These are phyloP conservation scores for Standfussiana lucernea DNA, from an alignment of 2,888 invertebrate genomes.

Conservation along the genomic window DNA sequence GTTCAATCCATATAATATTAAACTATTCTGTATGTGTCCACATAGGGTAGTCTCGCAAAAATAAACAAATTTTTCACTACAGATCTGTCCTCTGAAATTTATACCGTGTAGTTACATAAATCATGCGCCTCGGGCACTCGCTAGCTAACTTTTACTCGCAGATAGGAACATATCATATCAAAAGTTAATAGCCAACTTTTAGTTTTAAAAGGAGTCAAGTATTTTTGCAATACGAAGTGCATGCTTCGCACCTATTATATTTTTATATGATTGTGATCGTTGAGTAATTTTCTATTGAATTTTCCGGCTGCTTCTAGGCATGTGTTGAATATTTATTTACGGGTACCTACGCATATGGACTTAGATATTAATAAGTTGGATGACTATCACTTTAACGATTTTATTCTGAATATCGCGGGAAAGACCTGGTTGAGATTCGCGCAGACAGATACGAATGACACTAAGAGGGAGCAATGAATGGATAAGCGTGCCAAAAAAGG, in stretches of 20 bases:
- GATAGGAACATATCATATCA: conserved; percentile 40
- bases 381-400: no score
- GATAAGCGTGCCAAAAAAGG: neutral
- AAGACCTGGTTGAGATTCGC: no score
- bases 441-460: neutral
- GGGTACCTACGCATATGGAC: no score
- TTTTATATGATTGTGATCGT: neutral
- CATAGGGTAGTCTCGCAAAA: conserved; percentile 38
- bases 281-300: neutral
- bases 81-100: conserved; percentile 60
- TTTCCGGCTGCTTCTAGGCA: neutral
- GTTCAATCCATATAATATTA: conserved; percentile 37
- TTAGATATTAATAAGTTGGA: no score
- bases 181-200: conserved; percentile 39
- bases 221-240: neutral
- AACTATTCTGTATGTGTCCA: conserved; percentile 50
- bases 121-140: conserved; percentile 54
- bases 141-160: conserved; percentile 50
- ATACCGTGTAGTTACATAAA: conserved; percentile 58
- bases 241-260: neutral
- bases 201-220: conserved; percentile 3
- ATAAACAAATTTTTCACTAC: conserved; percentile 64
- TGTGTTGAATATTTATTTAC: neutral
- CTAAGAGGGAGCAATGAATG: neutral
- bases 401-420: no score